A percentile compares a stretch with the other conserved stretches of the same genome.
phyloP scores from a whole-genome alignment of 2,888 invertebrate species.

The Ophioninae sp. region DNA sequence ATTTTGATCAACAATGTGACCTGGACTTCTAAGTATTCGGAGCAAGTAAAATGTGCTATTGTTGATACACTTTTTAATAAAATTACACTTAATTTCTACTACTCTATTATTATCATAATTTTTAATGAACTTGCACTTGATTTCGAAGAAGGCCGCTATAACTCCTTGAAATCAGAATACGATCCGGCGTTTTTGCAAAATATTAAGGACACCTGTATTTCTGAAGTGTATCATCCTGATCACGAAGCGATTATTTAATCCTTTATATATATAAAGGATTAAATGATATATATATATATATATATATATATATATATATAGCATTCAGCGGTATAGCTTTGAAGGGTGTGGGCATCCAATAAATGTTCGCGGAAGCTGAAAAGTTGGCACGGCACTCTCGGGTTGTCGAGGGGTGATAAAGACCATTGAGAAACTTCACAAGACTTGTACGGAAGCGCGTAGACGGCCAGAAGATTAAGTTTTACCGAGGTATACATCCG shows the following conservation, averaged over 20 bases:
- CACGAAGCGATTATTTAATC: background rate
- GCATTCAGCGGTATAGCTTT: slow-evolving; percentile 34
- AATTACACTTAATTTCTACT: background rate
- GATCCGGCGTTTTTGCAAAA: background rate
- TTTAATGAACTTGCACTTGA: background rate
- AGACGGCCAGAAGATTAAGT: slow-evolving; percentile 28
- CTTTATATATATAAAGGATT: slow-evolving; percentile 8
- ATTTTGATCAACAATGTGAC: no score
- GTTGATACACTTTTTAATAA: no score
- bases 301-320: slow-evolving; percentile 6
- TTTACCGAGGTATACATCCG: slow-evolving; percentile 22
- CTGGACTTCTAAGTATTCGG: no score
- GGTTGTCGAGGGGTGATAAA: slow-evolving; percentile 52
- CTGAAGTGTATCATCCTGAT: background rate
- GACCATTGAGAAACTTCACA: slow-evolving; percentile 58
- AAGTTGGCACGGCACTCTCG: slow-evolving; percentile 49
- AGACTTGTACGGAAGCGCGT: slow-evolving; percentile 33
- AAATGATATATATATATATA: background rate
- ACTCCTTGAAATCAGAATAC: background rate
- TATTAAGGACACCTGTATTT: background rate
- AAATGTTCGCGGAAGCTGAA: slow-evolving; percentile 48
- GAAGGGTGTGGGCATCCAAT: slow-evolving; percentile 55
- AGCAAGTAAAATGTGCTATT: no score
- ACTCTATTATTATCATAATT: background rate
- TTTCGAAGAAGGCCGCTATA: background rate